Conservation (phyloP, 2,797 vertebrate genomes). For the Halcyon leucocephala region DNA sequence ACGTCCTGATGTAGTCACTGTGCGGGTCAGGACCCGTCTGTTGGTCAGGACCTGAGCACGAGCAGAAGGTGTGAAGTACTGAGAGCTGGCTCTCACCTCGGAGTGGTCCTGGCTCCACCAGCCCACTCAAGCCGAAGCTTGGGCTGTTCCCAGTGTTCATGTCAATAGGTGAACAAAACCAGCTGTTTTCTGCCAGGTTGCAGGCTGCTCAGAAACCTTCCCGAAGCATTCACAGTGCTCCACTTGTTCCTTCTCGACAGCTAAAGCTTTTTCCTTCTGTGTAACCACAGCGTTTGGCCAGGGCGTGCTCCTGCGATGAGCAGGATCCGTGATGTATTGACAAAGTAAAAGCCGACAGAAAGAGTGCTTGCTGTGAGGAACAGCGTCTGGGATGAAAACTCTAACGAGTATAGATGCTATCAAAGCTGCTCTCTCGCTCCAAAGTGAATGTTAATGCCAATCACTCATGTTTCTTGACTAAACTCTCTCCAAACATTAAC, state of each 20-base stretch:
- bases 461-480: constrained; percentile 69
- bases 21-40: background rate
- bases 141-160: background rate
- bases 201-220: background rate
- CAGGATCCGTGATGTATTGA: constrained; percentile 48
- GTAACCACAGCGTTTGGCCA: background rate
- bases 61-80: background rate
- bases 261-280: background rate
- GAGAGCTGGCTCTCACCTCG: background rate
- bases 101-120: background rate
- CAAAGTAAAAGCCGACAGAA: constrained; percentile 34
- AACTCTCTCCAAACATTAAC: constrained; percentile 51
- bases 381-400: constrained; percentile 8
- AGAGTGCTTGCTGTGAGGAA: constrained; percentile 2
- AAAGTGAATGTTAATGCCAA: constrained; percentile 58
- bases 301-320: background rate
- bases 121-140: background rate
- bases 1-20: background rate
- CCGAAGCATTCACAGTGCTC: background rate
- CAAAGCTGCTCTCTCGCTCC: constrained; percentile 61
- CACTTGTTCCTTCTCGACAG: background rate
- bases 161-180: background rate
- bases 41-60: background rate
- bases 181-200: background rate
- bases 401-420: constrained; percentile 61